Conservation (phyloP, 1,140 invertebrate species). For the Pseudachorutes palmiensis region DNA sequence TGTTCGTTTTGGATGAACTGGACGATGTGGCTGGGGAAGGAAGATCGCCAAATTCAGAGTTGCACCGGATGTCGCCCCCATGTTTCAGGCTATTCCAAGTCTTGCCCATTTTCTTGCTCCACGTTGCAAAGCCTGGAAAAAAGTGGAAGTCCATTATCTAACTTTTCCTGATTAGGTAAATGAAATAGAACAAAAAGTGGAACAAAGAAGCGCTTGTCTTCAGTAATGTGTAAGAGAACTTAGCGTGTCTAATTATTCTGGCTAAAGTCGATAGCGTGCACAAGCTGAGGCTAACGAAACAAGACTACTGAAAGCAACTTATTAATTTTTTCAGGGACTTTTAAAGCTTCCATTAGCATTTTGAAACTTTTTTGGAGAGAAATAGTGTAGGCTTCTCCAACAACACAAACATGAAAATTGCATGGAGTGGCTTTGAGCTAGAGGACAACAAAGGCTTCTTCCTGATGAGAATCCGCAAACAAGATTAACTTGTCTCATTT, state of each 20-base stretch:
- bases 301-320: no score
- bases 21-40: not conserved
- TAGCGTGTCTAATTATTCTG: not conserved
- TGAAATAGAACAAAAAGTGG: not conserved
- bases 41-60: slow-evolving; percentile 8
- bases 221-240: not conserved
- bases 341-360: no score
- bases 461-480: not conserved
- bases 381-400: no score
- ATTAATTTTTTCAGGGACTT: no score
- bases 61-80: slow-evolving; percentile 23
- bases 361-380: no score
- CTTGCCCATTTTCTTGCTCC: slow-evolving; percentile 38
- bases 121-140: slow-evolving; percentile 36
- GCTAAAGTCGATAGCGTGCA: no score
- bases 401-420: no score
- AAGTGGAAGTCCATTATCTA: not conserved
- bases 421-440: no score
- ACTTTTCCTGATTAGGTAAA: not conserved
- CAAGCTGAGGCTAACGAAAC: no score
- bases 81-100: slow-evolving; percentile 38
- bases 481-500: slow-evolving; percentile 8
- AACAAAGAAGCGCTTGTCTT: not conserved
- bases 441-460: not conserved
- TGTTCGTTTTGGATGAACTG: not conserved